These are phyloP conservation scores for Drosophila pachea DNA, from an alignment of 1,140 invertebrate species.

Conservation along the genomic window DNA sequence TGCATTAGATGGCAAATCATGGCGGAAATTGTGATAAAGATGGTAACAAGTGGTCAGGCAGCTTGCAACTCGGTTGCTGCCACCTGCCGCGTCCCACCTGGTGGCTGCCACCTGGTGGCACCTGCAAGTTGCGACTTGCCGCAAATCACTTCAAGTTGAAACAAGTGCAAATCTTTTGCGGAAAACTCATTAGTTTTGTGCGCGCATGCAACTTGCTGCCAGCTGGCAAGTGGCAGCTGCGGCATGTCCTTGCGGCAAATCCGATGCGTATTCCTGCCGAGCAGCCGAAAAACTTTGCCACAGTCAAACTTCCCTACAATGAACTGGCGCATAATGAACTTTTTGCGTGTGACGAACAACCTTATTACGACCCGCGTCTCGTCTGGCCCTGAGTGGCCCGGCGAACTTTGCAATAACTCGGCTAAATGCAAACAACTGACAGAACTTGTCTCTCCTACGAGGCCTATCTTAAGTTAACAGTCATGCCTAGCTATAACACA, in stretches of 20 bases:
- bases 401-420: constrained; percentile 38
- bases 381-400: not conserved
- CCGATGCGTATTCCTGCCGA: constrained; percentile 14
- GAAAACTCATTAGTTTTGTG: constrained; percentile 69
- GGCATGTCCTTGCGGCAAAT: constrained; percentile 5
- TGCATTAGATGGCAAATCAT: constrained; percentile 45
- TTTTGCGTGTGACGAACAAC: constrained; percentile 38
- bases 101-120: not conserved
- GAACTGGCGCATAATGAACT: constrained; percentile 40
- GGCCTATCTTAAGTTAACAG: constrained; percentile 15
- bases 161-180: constrained; percentile 50
- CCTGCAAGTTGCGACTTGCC: constrained; percentile 26
- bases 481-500: not conserved
- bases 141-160: constrained; percentile 63
- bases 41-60: constrained; percentile 9
- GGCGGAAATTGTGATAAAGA: constrained; percentile 1
- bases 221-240: constrained; percentile 8
- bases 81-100: constrained; percentile 5
- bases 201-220: constrained; percentile 22
- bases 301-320: constrained; percentile 30
- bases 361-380: constrained; percentile 19
- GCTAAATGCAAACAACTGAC: constrained; percentile 12
- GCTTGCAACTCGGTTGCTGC: not conserved
- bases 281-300: constrained; percentile 18
- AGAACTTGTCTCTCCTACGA: constrained; percentile 11